Evolutionary conservation across 2,797 vertebrate species (phyloP).

Genomic region (Intellagama lesueurii): DNA sequence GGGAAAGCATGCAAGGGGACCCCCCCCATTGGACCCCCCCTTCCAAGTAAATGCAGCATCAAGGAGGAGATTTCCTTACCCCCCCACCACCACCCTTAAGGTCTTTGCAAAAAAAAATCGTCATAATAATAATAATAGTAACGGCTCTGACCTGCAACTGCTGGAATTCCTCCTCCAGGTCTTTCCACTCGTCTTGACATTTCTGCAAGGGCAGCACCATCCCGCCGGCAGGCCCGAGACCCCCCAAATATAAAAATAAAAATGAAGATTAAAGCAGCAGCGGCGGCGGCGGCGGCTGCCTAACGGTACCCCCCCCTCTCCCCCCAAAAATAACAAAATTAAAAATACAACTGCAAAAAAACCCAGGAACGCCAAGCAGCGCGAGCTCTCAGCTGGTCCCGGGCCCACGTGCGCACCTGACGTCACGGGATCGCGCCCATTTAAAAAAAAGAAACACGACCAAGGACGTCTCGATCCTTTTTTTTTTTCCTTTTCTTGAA

Average conservation of each 20-base stretch:
- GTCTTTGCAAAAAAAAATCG: too few species aligned
- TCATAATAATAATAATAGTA: not conserved
- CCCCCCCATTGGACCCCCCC: not conserved
- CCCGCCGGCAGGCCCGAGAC: not conserved
- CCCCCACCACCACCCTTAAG: too few species aligned
- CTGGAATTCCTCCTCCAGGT: slow-evolving; percentile 91
- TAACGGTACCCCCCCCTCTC: too few species aligned
- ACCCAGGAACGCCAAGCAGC: not conserved
- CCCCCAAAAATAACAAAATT: too few species aligned
- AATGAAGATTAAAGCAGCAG: not conserved
- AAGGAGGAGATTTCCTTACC: too few species aligned
- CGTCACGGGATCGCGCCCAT: slow-evolving; percentile 54
- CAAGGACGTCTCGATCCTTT: too few species aligned
- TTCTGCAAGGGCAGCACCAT: slow-evolving; percentile 86
- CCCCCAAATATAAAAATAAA: not conserved
- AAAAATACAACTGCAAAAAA: too few species aligned
- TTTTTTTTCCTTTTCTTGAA: too few species aligned
- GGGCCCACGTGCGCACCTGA: slow-evolving; percentile 71
- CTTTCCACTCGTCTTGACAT: slow-evolving; percentile 87
- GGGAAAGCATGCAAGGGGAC: too few species aligned
- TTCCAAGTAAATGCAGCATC: not conserved
- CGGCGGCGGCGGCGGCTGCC: not conserved
- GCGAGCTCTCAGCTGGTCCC: slow-evolving; percentile 53
- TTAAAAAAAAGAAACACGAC: not conserved
- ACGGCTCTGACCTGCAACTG: slow-evolving; percentile 84